Evolutionary conservation across 2,113 vertebrate genomes (phyloP), one percentile per base, ranked within the genome.

Genomic region (Pogonocichla stellata): DNA sequence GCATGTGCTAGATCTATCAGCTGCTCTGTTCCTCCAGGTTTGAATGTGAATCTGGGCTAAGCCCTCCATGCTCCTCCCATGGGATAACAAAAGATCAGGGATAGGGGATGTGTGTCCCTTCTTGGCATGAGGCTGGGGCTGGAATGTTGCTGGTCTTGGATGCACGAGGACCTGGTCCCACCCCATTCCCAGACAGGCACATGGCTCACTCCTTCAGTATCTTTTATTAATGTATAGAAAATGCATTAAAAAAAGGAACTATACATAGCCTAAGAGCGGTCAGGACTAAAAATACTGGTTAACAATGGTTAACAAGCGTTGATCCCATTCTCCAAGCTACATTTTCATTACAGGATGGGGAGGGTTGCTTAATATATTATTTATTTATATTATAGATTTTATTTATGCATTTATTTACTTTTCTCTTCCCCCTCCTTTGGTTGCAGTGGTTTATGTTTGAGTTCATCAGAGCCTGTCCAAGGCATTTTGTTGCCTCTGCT

Each of bases 201-300:
- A 43, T 58, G 3, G 25, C 50, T 42, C 36, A 3, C 60, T 97
- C 97, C 96, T 98, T 99, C 98, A 84, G 97, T 98, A 99, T 99
- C 98, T 99, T 99, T 99, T 99, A 99, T 99, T 99, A 99, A 99
- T 98, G 98, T 98, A 99, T 99, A 99, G 99, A 99, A 99, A 99
- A 99, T 99, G 98, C 99, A 99, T 99, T 99, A 99, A 99, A 99
- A 98, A 99, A 99, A 99, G 99, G 99, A 99, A 98, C 98, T 99
- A 99, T 99, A 99, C 98, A 99, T 98, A 98, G 97, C 98, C 98
- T 98, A 98, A 98, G 98, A 98, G 98, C 94, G 83, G 98, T 98
- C 98, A 98, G 98, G 99, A 99, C 98, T 99, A 99, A 98, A 98
- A 99, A 98, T 98, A 98, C 98, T 97, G 98, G 98, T 99, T 99